These are phyloP conservation scores for Mallotus villosus DNA, from an alignment of 2,797 vertebrate species.

Conservation along the genomic window DNA sequence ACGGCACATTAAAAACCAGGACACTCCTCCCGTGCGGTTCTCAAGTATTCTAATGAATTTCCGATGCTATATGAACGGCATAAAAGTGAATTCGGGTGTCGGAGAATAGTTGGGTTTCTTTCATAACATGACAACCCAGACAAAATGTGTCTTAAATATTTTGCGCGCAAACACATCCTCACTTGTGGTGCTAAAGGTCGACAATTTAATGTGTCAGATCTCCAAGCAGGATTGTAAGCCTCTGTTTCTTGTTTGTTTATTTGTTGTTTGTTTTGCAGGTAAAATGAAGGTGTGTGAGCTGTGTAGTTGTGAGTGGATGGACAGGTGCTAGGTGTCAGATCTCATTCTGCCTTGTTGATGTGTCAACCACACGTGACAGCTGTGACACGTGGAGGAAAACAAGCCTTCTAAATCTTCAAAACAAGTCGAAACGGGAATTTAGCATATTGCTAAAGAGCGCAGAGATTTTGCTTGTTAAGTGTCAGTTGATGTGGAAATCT, in stretches of 20 bases:
- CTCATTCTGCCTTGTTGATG: constrained; percentile 70
- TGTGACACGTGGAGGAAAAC: constrained; percentile 60
- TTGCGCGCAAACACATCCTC: constrained; percentile 4
- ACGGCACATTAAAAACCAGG: constrained; percentile 86
- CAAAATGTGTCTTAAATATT: background rate
- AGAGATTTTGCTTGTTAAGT: background rate
- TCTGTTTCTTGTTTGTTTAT: constrained; percentile 5
- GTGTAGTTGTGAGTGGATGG: constrained; percentile 64
- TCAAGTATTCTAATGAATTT: constrained; percentile 71
- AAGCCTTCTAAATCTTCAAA: background rate
- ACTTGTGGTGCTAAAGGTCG: constrained; percentile 7
- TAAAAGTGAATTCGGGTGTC: background rate
- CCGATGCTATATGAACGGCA: constrained; percentile 43
- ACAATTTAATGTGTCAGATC: background rate
- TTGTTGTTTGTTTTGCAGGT: constrained; percentile 31
- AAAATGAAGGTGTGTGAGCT: constrained; percentile 56
- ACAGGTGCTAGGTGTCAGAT: constrained; percentile 72
- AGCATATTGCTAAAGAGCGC: background rate
- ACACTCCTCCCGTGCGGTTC: constrained; percentile 50
- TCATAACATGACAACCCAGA: background rate
- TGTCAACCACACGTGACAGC: constrained; percentile 73
- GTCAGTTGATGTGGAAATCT: background rate
- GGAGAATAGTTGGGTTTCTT: constrained; percentile 6
- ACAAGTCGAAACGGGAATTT: background rate
- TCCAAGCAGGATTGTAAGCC: background rate